Conservation (phyloP, 1,140 invertebrate species). For the Andricus grossulariae region DNA sequence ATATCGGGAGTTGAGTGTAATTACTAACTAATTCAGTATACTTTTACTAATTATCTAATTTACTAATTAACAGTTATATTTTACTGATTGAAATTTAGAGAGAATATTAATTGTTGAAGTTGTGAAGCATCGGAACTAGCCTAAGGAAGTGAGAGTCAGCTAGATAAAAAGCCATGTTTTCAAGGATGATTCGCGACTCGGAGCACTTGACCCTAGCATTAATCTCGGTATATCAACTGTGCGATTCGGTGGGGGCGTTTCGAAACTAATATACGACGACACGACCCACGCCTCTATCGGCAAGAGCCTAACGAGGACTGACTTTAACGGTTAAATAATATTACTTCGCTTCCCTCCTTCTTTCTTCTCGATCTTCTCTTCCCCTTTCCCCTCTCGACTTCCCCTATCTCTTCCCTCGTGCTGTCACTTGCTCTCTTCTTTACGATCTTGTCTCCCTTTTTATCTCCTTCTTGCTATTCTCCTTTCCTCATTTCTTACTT, state of each 20-base stretch:
- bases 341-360: conserved; percentile 49
- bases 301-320: conserved; percentile 64
- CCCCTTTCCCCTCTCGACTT: neutral
- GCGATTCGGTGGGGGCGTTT: conserved; percentile 61
- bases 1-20: too few relatives aligned
- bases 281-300: conserved; percentile 67
- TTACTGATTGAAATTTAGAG: too few relatives aligned
- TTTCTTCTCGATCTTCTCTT: neutral
- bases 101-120: neutral
- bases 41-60: too few relatives aligned
- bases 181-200: conserved; percentile 31
- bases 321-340: conserved; percentile 71
- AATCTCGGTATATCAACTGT: conserved; percentile 60
- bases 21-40: too few relatives aligned
- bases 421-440: neutral
- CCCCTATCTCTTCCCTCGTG: neutral
- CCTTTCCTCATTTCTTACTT: too few relatives aligned
- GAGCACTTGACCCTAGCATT: conserved; percentile 59
- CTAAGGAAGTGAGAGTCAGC: neutral
- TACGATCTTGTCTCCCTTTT: neutral
- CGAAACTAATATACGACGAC: conserved; percentile 69
- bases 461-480: too few relatives aligned
- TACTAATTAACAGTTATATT: too few relatives aligned
- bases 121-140: neutral
- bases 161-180: conserved; percentile 9